Conservation (phyloP, 2,113 vertebrate genomes). For the Osmerus eperlanus region DNA sequence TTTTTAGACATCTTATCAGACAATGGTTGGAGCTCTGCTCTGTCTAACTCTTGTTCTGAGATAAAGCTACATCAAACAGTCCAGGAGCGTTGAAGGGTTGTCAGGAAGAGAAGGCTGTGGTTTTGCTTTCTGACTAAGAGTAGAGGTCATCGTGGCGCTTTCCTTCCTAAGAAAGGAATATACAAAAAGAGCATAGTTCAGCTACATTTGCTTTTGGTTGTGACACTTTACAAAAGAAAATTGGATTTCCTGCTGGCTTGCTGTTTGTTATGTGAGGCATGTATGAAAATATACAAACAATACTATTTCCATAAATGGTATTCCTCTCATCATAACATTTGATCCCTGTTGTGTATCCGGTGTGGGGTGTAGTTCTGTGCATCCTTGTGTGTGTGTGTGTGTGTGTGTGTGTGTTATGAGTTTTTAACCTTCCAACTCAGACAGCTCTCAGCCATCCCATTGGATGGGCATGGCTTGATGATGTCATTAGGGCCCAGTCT, state of each 20-base stretch:
- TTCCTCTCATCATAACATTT: constrained; percentile 21
- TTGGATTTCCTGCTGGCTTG: too few relatives aligned
- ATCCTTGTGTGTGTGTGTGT: constrained; percentile 10
- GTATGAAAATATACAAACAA: constrained; percentile 22
- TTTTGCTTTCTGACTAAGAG: constrained; percentile 22
- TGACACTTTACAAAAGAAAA: background rate
- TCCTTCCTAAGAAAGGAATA: constrained; percentile 9
- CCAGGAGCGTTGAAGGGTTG: constrained; percentile 10
- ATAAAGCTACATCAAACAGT: constrained; percentile 56
- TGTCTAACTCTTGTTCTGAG: constrained; percentile 35
- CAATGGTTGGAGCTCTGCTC: constrained; percentile 28
- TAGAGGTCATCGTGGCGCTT: constrained; percentile 16
- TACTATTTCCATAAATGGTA: constrained; percentile 37
- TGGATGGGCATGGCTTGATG: constrained; percentile 61
- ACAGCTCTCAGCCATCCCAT: constrained; percentile 49
- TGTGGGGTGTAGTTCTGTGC: constrained; percentile 5
- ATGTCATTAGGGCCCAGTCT: constrained; percentile 64
- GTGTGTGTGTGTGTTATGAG: constrained; percentile 31
- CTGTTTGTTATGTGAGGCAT: too few relatives aligned
- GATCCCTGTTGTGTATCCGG: constrained; percentile 36
- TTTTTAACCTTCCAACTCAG: constrained; percentile 44
- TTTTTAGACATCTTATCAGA: constrained; percentile 56
- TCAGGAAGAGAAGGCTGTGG: constrained; percentile 31
- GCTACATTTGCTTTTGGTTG: constrained; percentile 10
- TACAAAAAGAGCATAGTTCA: constrained; percentile 16